Evolutionary conservation across 2,113 vertebrate genomes (phyloP).

Genomic region (Chionodraco myersi): DNA sequence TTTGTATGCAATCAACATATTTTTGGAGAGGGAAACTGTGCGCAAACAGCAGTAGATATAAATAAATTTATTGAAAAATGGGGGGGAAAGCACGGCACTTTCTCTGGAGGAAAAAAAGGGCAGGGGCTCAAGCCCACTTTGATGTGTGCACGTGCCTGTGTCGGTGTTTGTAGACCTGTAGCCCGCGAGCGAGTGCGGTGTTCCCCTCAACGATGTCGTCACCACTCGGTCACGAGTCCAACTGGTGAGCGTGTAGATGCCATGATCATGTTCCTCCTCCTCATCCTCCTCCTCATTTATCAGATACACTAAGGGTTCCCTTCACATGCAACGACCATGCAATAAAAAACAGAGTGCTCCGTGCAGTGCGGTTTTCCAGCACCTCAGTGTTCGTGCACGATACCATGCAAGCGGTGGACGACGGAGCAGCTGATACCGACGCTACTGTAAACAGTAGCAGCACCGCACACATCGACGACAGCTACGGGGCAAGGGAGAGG

Average conservation of each 20-base stretch:
- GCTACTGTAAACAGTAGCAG: conserved; percentile 52
- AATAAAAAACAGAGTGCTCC: conserved; percentile 3
- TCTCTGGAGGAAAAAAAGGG: too few species aligned
- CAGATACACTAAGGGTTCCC: neutral
- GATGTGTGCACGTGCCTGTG: neutral
- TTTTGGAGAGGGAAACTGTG: too few species aligned
- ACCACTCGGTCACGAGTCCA: conserved; percentile 62
- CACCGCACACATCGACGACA: conserved; percentile 53
- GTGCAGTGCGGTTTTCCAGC: conserved; percentile 17
- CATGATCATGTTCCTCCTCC: conserved; percentile 52
- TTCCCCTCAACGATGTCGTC: conserved; percentile 62
- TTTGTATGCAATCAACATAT: too few species aligned
- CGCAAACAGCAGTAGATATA: too few species aligned
- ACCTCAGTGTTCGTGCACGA: conserved; percentile 14
- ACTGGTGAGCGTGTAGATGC: conserved; percentile 59
- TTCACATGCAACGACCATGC: conserved; percentile 31
- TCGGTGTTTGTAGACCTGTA: conserved; percentile 15
- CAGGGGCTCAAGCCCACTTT: too few species aligned
- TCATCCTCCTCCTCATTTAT: conserved; percentile 25
- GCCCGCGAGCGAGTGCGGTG: conserved; percentile 32
- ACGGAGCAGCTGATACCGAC: conserved; percentile 58
- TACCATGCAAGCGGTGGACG: conserved; percentile 55
- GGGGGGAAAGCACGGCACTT: too few species aligned
- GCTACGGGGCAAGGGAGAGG: conserved; percentile 64
- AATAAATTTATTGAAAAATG: too few species aligned